phyloP scores from a whole-genome alignment of 2,888 invertebrate species.

The Coelinius sp. region DNA sequence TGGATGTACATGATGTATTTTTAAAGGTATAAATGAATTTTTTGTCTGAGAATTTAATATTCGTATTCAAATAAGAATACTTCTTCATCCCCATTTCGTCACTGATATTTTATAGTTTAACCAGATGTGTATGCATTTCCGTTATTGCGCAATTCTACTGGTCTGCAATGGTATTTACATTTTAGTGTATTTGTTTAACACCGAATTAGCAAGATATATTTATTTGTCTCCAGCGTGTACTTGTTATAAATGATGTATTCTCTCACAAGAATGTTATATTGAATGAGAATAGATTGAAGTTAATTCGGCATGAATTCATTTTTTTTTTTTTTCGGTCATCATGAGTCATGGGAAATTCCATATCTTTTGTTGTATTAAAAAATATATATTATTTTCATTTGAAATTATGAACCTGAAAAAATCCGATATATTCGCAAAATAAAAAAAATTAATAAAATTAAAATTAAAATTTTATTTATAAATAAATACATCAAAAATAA shows the following conservation, averaged over 20 bases:
- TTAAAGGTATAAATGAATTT: no score
- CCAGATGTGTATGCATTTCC: slow-evolving; percentile 7
- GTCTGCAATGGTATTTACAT: not conserved
- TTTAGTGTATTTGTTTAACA: slow-evolving; percentile 9
- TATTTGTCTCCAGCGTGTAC: not conserved
- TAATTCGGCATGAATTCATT: no score
- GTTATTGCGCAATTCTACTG: slow-evolving; percentile 6
- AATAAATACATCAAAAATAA: no score
- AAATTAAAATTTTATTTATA: no score
- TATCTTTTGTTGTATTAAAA: not conserved
- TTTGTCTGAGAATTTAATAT: no score
- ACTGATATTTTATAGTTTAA: slow-evolving; percentile 1
- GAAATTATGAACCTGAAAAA: no score
- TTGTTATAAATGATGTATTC: not conserved
- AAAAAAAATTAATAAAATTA: no score
- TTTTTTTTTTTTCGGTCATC: not conserved
- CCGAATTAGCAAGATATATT: not conserved
- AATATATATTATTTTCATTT: not conserved
- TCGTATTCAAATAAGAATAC: no score
- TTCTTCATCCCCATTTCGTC: not conserved
- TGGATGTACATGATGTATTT: no score
- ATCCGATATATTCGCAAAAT: no score
- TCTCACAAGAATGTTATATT: not conserved
- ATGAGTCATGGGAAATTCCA: not conserved
- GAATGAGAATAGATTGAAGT: not conserved